Conservation (phyloP, 2,113 vertebrate genomes). For the Lipotes vexillifer region DNA sequence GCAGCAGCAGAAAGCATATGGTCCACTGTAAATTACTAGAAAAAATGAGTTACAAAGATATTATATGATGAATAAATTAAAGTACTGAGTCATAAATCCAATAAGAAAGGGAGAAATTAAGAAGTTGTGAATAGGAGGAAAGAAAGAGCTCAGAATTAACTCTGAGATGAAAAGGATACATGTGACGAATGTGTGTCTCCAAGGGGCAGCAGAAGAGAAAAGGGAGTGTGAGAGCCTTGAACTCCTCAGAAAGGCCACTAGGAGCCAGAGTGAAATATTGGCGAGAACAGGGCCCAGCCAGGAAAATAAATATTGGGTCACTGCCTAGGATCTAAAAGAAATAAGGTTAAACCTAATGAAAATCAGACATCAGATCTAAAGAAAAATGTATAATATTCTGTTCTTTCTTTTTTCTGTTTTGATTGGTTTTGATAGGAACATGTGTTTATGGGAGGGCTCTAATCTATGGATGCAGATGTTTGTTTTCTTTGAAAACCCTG, state of each 20-base stretch:
- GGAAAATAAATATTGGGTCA: slow-evolving; percentile 70
- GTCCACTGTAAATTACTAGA: slow-evolving; percentile 65
- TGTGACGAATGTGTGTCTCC: slow-evolving; percentile 40
- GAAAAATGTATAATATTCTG: slow-evolving; percentile 53
- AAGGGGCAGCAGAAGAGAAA: slow-evolving; percentile 26
- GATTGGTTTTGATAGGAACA: slow-evolving; percentile 73
- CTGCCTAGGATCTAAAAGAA: slow-evolving; percentile 67
- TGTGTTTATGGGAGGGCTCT: slow-evolving; percentile 60
- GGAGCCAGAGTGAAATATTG: slow-evolving; percentile 55
- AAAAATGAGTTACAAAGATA: slow-evolving; percentile 67
- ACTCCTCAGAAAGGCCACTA: slow-evolving; percentile 10
- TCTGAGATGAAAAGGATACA: slow-evolving; percentile 52
- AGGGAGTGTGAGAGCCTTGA: neutral
- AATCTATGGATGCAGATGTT: slow-evolving; percentile 60
- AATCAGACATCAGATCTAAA: slow-evolving; percentile 70
- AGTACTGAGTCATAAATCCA: slow-evolving; percentile 74
- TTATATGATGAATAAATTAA: slow-evolving; percentile 74
- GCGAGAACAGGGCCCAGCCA: slow-evolving; percentile 42
- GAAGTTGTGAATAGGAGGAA: slow-evolving; percentile 55
- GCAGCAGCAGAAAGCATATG: slow-evolving; percentile 59
- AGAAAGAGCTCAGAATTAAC: slow-evolving; percentile 61
- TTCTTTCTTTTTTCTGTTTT: slow-evolving; percentile 66
- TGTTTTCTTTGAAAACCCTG: slow-evolving; percentile 64
- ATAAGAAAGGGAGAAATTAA: slow-evolving; percentile 68
- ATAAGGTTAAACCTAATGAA: slow-evolving; percentile 70